A percentile compares a stretch with the other conserved stretches of the same genome.
phyloP scores from a whole-genome alignment of 2,797 vertebrate genomes.

The Anabas testudineus region DNA sequence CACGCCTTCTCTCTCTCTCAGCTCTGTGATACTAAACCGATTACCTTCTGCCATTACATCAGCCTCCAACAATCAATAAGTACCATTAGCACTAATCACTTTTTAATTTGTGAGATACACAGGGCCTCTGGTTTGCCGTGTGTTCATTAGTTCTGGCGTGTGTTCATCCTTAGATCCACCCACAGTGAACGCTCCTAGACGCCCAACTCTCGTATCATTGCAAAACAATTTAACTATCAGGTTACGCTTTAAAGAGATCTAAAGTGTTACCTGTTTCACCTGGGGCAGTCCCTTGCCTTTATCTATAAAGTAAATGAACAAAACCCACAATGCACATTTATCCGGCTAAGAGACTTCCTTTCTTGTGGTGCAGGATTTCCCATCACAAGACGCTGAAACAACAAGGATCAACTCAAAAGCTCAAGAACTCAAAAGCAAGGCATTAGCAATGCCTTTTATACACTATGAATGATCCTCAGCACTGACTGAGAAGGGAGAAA shows the following conservation, averaged over 20 bases:
- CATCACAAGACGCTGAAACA: slow-evolving; percentile 56
- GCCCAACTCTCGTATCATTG: slow-evolving; percentile 33
- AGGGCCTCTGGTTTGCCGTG: slow-evolving; percentile 33
- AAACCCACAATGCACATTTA: slow-evolving; percentile 61
- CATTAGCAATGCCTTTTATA: slow-evolving; percentile 79
- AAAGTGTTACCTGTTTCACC: slow-evolving; percentile 69
- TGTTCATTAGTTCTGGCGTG: slow-evolving; percentile 10
- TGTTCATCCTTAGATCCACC: slow-evolving; percentile 39
- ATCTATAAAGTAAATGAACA: slow-evolving; percentile 67
- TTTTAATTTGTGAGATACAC: slow-evolving; percentile 75
- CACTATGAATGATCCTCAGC: slow-evolving; percentile 71
- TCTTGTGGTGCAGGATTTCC: slow-evolving; percentile 57
- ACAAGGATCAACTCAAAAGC: slow-evolving; percentile 61
- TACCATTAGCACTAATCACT: slow-evolving; percentile 79
- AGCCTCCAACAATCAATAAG: slow-evolving; percentile 73
- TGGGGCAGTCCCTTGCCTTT: slow-evolving; percentile 55
- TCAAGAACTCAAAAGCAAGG: slow-evolving; percentile 54
- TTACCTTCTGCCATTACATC: slow-evolving; percentile 77
- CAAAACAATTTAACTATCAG: slow-evolving; percentile 48
- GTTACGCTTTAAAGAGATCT: slow-evolving; percentile 67
- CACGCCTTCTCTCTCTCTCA: slow-evolving; percentile 54
- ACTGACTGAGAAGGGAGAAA: slow-evolving; percentile 67
- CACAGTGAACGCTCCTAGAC: slow-evolving; percentile 37
- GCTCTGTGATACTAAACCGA: slow-evolving; percentile 71
- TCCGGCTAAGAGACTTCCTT: slow-evolving; percentile 47